These are phyloP conservation scores for Brachionus asplanchnoidis DNA, from an alignment of 1,140 invertebrate species.

Conservation along the genomic window DNA sequence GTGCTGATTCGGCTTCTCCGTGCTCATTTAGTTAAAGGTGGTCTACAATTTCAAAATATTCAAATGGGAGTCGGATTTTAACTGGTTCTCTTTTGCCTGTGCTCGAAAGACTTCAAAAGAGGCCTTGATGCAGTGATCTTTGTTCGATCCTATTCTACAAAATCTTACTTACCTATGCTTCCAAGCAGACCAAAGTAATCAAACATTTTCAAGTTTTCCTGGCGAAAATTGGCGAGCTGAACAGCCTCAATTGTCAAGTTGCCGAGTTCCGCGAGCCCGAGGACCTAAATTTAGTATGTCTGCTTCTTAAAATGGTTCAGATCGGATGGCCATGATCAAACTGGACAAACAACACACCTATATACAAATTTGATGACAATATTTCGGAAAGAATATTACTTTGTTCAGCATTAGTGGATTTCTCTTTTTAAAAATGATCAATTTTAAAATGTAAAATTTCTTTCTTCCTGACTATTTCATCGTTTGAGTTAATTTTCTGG, in stretches of 20 bases:
- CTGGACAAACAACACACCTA: background rate
- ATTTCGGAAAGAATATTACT: background rate
- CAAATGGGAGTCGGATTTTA: background rate
- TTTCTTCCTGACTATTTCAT: background rate
- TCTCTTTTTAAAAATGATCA: background rate
- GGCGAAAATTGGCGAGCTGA: background rate
- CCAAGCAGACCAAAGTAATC: background rate
- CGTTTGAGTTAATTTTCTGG: background rate
- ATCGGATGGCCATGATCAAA: background rate
- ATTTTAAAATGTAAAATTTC: background rate
- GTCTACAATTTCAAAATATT: too few species aligned
- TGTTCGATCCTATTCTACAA: background rate
- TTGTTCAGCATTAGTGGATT: background rate
- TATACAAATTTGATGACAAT: background rate
- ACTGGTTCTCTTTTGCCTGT: background rate
- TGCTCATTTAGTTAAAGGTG: background rate
- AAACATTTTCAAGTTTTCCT: background rate
- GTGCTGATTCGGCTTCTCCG: conserved; percentile 9
- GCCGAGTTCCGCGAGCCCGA: background rate
- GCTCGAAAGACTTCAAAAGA: background rate
- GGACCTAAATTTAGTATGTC: background rate
- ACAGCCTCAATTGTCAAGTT: background rate
- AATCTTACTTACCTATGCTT: background rate
- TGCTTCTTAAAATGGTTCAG: background rate
- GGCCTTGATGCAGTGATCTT: background rate